Conservation (phyloP, 2,797 vertebrate species). For the Spondyliosoma cantharus region DNA sequence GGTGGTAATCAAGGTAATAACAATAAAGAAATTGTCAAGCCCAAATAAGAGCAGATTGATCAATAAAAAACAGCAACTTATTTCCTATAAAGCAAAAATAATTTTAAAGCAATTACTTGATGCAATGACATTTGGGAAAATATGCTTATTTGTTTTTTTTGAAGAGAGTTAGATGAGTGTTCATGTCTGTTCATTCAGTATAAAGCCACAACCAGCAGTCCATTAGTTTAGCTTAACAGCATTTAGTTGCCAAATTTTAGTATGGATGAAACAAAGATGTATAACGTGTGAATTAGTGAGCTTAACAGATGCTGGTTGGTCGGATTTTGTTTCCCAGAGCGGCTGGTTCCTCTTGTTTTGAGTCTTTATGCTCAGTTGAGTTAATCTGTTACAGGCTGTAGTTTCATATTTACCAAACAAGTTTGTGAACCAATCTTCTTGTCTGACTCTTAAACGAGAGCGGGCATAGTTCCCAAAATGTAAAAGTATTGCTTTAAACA, state of each 20-base stretch:
- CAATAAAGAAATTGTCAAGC: no score
- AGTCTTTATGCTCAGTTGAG: neutral
- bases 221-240: neutral
- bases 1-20: no score
- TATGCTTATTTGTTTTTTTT: neutral
- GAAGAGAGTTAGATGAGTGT: no score
- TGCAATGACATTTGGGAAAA: neutral
- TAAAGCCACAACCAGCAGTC: no score
- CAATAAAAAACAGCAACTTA: neutral
- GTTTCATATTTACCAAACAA: neutral
- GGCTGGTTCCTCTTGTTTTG: neutral
- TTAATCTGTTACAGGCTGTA: neutral
- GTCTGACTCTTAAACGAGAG: neutral
- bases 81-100: neutral
- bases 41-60: no score
- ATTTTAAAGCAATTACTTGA: neutral
- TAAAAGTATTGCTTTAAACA: neutral
- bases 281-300: neutral
- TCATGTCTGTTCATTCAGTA: neutral
- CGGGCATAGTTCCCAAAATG: neutral
- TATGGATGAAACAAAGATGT: neutral
- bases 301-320: neutral
- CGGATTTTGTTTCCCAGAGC: neutral
- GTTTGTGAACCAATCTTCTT: neutral
- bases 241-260: no score